Conservation (phyloP, 2,888 invertebrate species). For the Stenotaenia linearis region DNA sequence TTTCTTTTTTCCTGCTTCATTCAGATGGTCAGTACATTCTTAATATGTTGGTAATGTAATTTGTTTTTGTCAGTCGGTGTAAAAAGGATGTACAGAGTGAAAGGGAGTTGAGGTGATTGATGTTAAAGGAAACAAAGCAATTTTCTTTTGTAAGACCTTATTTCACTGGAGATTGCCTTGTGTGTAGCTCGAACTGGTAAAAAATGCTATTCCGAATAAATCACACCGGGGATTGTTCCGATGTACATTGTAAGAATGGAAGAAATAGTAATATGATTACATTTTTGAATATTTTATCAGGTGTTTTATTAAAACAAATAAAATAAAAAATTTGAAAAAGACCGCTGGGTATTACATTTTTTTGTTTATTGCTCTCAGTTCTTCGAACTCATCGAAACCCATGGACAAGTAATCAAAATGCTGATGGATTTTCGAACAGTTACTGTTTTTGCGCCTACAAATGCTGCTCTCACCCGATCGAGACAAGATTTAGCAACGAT, state of each 20-base stretch:
- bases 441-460: slow-evolving; percentile 84
- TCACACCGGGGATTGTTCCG: not conserved
- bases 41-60: slow-evolving; percentile 14
- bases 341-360: not conserved
- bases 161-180: not conserved
- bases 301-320: not conserved
- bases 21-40: not conserved
- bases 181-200: not conserved
- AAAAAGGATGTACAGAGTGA: not conserved
- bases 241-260: no score
- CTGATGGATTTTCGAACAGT: slow-evolving; percentile 63
- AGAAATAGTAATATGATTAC: not conserved
- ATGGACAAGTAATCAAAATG: slow-evolving; percentile 33
- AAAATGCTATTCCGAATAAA: not conserved
- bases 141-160: slow-evolving; percentile 7
- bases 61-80: not conserved
- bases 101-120: slow-evolving; percentile 3
- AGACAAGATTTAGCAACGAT: slow-evolving; percentile 46
- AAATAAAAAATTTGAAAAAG: no score
- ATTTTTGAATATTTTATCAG: not conserved
- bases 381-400: slow-evolving; percentile 15
- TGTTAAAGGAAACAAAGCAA: slow-evolving; percentile 23
- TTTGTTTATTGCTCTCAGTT: not conserved
- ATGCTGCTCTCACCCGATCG: slow-evolving; percentile 61
- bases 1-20: not conserved